Evolutionary conservation across 2,797 vertebrate species (phyloP).

Genomic region (Macrochelys suwanniensis): DNA sequence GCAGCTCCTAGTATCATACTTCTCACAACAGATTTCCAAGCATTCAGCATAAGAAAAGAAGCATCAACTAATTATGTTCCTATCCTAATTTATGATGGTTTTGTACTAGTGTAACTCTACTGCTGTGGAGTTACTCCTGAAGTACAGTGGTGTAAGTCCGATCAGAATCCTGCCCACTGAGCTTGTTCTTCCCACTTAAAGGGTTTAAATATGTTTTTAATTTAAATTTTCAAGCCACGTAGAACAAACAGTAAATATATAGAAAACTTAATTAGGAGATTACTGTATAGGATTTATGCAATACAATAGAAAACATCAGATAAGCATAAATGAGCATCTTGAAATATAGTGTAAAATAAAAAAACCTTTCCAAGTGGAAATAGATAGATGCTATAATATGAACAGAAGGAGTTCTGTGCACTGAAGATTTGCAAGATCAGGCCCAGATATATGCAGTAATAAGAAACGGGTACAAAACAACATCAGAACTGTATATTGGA

Average conservation of each 20-base stretch:
- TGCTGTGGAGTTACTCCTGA: not conserved
- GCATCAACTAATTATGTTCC: not conserved
- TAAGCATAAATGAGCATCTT: not conserved
- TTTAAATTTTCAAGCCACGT: conserved; percentile 4
- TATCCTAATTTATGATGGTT: not conserved
- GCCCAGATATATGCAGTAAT: not conserved
- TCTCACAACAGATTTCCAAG: not conserved
- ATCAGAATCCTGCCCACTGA: not conserved
- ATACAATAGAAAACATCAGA: not conserved
- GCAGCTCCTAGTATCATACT: not conserved
- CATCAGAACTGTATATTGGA: not conserved
- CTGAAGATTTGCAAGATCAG: not conserved
- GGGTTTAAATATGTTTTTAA: not conserved
- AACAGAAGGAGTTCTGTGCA: not conserved
- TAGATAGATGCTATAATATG: not conserved
- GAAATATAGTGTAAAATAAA: not conserved
- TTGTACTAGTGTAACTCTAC: not conserved
- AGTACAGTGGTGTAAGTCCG: not conserved
- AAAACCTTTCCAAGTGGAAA: not conserved
- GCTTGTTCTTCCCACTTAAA: not conserved
- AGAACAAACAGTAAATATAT: not conserved
- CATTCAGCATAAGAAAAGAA: not conserved
- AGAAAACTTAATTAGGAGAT: not conserved
- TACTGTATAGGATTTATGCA: not conserved
- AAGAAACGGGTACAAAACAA: not conserved